These are phyloP conservation scores for Micromys minutus DNA, from an alignment of 2,113 vertebrate species.

Conservation along the genomic window DNA sequence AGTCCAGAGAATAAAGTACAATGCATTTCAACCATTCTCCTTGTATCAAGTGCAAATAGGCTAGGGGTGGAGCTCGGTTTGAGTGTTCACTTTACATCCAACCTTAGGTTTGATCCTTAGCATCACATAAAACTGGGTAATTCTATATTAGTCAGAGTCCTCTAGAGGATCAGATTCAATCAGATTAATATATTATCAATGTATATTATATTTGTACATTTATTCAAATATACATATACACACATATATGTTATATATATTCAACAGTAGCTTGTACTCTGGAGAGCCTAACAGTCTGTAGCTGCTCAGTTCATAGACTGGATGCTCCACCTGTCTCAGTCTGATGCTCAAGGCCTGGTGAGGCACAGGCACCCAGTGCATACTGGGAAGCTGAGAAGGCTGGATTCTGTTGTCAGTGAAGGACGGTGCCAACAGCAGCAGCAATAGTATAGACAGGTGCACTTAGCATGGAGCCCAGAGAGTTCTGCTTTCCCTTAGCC, in stretches of 20 bases:
- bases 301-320: background rate
- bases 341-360: background rate
- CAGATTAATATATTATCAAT: background rate
- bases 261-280: background rate
- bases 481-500: background rate
- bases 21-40: background rate
- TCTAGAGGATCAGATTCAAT: background rate
- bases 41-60: background rate
- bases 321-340: no score
- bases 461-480: background rate
- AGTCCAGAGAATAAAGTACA: slow-evolving; percentile 33
- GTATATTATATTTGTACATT: background rate
- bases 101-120: background rate
- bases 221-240: background rate
- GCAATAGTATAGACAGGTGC: background rate
- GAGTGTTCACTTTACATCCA: background rate
- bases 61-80: background rate
- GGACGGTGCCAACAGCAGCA: background rate
- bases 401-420: background rate
- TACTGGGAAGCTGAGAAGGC: background rate
- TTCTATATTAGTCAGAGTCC: background rate
- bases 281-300: background rate
- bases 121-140: background rate
- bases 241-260: background rate
- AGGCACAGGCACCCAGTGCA: background rate